Evolutionary conservation across 2,113 vertebrate genomes (phyloP), one percentile per base, ranked within the genome.

Genomic region (Poecile atricapillus): DNA sequence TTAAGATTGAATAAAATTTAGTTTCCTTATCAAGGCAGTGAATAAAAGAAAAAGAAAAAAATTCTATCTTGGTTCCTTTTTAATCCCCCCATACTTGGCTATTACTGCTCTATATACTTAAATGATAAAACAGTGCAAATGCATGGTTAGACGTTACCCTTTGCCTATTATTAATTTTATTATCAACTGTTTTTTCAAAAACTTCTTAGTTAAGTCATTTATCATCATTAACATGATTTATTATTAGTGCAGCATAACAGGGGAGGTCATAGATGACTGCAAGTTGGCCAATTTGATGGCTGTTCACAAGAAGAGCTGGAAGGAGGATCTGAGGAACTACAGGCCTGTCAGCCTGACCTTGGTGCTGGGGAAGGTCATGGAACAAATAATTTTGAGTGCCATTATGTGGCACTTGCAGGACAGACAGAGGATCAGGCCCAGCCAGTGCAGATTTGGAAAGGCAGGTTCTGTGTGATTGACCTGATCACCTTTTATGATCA

Each of bases 401-500:
- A 11, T 62, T 41, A 22, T 35, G 12, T 47, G 47, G 21, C 30
- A 16, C 8, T 41, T 35, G 43, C 27, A 69, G 55, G 21, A 19
- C 24, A 70, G 55, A 27, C 19, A 62, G 47, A 30, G 46, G 30
- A 35, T 76, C 17, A 55, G 41, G 31, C 30, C 41, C n/a, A 49
- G 41, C 17, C 30, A 11, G 8, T 21, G 11, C 15, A 10, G 18
- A 9, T 69, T 76, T 56, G 25, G 47, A 55, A 56, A 28, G 25
- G 8, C 35, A 43, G 21, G 12, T 76, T 35, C 47, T 55, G 24
- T 3, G 7, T 69, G 24, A 23, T 7, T 0, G 0, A 15, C 20
- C 14, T 35, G 21, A 41, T 43, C 0, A 1, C 20, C 5, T 68
- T 49, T 46, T 31, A 11, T 47, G 15, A 27, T 4, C 17, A 18